These are phyloP conservation scores for Delphinapterus leucas DNA, from an alignment of 2,113 vertebrate species.

Conservation along the genomic window DNA sequence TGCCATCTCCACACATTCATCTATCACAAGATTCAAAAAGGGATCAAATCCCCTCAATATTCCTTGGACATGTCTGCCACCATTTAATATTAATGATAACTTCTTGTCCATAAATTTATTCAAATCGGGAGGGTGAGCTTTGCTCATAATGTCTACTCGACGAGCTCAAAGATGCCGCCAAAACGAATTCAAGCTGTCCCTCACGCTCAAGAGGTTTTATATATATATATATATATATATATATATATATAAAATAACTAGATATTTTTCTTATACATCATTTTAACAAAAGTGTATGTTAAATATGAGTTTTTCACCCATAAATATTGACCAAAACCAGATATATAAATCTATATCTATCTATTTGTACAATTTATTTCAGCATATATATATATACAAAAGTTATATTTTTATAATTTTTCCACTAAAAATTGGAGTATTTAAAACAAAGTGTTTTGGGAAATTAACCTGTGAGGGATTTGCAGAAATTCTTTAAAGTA, in stretches of 20 bases:
- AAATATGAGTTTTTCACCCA: neutral
- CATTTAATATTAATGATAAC: no score
- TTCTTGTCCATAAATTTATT: no score
- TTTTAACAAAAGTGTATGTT: neutral
- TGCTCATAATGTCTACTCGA: no score
- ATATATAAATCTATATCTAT: neutral
- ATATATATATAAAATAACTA: neutral
- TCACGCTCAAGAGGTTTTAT: no score
- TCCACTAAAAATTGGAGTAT: neutral
- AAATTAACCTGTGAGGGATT: neutral
- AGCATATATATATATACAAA: neutral
- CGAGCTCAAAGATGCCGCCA: no score
- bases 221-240: no score
- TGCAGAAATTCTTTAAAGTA: neutral
- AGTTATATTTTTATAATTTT: neutral
- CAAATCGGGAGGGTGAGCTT: no score
- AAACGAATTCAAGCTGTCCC: no score
- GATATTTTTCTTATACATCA: neutral
- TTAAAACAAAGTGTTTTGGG: neutral
- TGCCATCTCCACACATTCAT: no score
- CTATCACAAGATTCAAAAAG: no score
- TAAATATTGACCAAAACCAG: neutral
- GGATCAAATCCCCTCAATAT: no score
- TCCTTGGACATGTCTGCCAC: no score
- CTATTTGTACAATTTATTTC: neutral